A percentile compares a stretch with the other conserved stretches of the same genome.
Evolutionary conservation across 2,797 vertebrate genomes (phyloP).

Genomic region (Sparus aurata): DNA sequence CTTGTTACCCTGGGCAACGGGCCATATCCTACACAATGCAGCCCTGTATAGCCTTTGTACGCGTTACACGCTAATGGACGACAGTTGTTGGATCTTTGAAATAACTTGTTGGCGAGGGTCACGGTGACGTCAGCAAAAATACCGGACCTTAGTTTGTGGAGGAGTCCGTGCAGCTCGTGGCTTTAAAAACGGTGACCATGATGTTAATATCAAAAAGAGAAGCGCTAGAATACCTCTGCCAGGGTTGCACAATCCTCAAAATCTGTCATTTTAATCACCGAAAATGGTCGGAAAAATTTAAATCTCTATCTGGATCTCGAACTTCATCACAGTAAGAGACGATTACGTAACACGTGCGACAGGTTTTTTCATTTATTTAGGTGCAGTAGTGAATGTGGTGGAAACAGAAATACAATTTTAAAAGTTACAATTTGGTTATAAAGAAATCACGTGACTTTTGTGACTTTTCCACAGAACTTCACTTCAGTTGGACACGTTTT

Average conservation of each 20-base stretch:
- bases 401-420: neutral
- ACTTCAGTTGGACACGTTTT: neutral
- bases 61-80: slow-evolving; percentile 45
- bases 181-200: neutral
- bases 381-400: neutral
- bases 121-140: slow-evolving; percentile 22
- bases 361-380: neutral
- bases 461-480: neutral
- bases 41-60: slow-evolving; percentile 12
- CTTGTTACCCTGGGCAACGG: slow-evolving; percentile 48
- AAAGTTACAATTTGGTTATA: no score
- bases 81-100: slow-evolving; percentile 59
- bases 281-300: slow-evolving; percentile 10
- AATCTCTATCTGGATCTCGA: slow-evolving; percentile 4
- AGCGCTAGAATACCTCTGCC: neutral
- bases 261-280: neutral
- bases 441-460: no score
- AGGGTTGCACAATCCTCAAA: slow-evolving; percentile 3
- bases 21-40: slow-evolving; percentile 42
- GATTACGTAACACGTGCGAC: neutral
- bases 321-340: neutral
- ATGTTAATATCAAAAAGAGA: slow-evolving; percentile 13
- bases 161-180: neutral
- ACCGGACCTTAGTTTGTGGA: neutral
- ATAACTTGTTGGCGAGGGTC: slow-evolving; percentile 27